Evolutionary conservation across 1,140 invertebrate species (phyloP).

Genomic region (Listronotus oregonensis): DNA sequence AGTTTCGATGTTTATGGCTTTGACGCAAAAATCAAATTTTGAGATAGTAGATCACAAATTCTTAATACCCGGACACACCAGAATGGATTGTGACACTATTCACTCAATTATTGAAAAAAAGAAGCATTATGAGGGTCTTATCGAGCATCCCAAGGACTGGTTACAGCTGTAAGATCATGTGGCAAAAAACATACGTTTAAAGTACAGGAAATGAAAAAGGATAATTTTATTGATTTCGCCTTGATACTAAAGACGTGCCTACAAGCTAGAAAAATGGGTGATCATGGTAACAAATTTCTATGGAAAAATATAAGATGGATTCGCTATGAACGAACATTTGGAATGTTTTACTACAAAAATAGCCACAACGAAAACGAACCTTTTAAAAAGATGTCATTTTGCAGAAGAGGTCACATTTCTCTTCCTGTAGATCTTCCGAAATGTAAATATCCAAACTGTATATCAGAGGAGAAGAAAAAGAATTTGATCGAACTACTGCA

Average conservation of each 20-base stretch:
- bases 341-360: background rate
- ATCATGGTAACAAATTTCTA: background rate
- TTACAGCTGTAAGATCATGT: constrained; percentile 4
- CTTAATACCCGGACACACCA: background rate
- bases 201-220: background rate
- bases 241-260: background rate
- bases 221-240: background rate
- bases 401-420: background rate
- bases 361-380: background rate
- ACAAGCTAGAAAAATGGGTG: constrained; percentile 5
- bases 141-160: background rate
- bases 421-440: background rate
- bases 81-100: background rate
- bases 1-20: background rate
- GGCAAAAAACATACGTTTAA: constrained; percentile 11
- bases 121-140: background rate
- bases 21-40: background rate
- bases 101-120: constrained; percentile 9
- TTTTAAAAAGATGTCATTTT: constrained; percentile 3
- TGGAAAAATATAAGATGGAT: constrained; percentile 8
- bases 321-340: background rate
- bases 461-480: constrained; percentile 9
- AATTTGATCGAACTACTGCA: background rate
- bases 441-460: background rate
- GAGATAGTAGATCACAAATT: background rate